These are phyloP conservation scores for Pampusana beccarii DNA, from an alignment of 2,113 vertebrate species.

Conservation along the genomic window DNA sequence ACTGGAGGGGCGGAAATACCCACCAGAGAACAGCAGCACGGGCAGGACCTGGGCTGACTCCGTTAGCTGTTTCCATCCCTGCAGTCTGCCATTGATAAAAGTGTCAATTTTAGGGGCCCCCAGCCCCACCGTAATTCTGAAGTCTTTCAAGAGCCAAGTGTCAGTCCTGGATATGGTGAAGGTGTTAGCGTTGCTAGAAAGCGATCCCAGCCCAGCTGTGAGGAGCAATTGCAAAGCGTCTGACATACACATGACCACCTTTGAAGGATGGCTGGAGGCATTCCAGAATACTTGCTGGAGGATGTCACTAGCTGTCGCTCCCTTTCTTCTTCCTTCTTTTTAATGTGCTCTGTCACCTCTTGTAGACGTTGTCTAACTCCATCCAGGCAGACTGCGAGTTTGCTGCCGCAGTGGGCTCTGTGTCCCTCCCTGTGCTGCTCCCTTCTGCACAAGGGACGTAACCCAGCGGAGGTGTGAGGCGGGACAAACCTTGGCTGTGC, in stretches of 20 bases:
- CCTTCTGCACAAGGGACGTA: neutral
- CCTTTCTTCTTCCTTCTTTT: neutral
- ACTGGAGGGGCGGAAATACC: neutral
- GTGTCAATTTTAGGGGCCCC: neutral
- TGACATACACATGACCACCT: rapidly evolving
- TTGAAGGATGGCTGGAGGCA: neutral
- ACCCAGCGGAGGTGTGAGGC: neutral
- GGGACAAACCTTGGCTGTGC: neutral
- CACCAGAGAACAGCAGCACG: neutral
- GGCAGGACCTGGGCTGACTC: neutral
- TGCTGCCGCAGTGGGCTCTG: neutral
- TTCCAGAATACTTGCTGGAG: neutral
- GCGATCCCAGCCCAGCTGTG: neutral
- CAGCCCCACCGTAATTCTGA: neutral
- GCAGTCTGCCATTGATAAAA: neutral
- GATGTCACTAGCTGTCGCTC: slow-evolving; percentile 1
- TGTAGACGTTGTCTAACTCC: neutral
- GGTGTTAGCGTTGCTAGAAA: neutral
- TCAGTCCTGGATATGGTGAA: neutral
- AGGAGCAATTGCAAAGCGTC: neutral
- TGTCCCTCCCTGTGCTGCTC: neutral
- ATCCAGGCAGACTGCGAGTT: neutral
- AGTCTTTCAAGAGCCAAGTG: neutral
- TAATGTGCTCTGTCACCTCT: neutral
- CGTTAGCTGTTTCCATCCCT: neutral